These are phyloP conservation scores for Proteles cristata DNA, from an alignment of 2,113 vertebrate species.

Conservation along the genomic window DNA sequence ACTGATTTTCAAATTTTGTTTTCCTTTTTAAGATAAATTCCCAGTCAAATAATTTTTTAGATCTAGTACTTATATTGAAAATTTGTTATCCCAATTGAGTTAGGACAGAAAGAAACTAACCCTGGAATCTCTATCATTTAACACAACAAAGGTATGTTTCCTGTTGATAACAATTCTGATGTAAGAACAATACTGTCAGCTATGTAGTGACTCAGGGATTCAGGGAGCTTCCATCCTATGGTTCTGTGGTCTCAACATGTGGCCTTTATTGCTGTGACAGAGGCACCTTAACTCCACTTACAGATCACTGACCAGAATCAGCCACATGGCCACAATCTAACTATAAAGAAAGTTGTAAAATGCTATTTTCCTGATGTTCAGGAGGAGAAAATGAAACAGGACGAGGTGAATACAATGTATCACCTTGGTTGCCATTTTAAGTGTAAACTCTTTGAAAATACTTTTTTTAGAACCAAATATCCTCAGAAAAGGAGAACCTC, in stretches of 20 bases:
- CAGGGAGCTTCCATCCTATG: neutral
- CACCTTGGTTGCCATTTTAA: neutral
- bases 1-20: neutral
- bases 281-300: neutral
- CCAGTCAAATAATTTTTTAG: neutral
- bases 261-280: neutral
- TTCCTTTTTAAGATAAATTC: slow-evolving; percentile 20
- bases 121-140: neutral
- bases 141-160: neutral
- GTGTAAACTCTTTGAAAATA: neutral
- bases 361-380: neutral
- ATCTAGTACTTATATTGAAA: neutral
- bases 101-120: neutral
- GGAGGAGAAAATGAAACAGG: neutral
- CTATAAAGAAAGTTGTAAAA: neutral
- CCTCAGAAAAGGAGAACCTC: neutral
- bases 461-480: neutral
- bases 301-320: neutral
- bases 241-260: neutral
- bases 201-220: neutral
- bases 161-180: neutral
- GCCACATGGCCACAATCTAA: neutral
- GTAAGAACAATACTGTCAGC: neutral
- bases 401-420: neutral
- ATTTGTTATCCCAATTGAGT: neutral